A percentile compares a stretch with the other conserved stretches of the same genome.
These are phyloP conservation scores for Hirundo rustica DNA, from an alignment of 2,797 vertebrate genomes.

Conservation along the genomic window DNA sequence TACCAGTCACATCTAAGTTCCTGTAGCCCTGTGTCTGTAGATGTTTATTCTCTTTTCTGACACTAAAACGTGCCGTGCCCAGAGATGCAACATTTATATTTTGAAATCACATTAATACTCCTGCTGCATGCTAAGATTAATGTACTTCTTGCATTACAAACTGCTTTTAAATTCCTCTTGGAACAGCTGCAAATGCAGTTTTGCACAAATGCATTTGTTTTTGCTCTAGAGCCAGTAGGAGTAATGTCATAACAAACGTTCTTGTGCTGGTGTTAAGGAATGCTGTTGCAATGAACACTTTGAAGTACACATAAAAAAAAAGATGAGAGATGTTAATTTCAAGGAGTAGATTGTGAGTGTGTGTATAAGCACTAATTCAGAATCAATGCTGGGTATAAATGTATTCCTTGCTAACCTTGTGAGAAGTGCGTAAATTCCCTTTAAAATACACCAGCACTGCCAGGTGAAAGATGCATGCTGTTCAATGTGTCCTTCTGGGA, in stretches of 20 bases:
- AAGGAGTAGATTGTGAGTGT: not conserved
- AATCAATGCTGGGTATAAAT: not conserved
- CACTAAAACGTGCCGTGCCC: not conserved
- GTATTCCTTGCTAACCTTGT: not conserved
- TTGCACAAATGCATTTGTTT: not conserved
- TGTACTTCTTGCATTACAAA: not conserved
- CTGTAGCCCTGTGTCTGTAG: not conserved
- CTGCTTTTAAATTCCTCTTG: not conserved
- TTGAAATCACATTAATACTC: slow-evolving; percentile 33
- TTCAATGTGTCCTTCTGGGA: not conserved
- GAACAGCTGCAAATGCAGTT: slow-evolving; percentile 35
- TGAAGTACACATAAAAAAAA: not conserved
- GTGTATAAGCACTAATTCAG: not conserved
- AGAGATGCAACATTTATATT: not conserved
- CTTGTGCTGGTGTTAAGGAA: not conserved
- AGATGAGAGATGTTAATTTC: not conserved
- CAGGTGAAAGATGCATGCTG: not conserved
- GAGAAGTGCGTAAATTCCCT: not conserved
- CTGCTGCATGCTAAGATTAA: not conserved
- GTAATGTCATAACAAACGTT: not conserved
- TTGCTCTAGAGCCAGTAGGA: not conserved
- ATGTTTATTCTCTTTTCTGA: not conserved
- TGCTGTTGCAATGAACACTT: not conserved
- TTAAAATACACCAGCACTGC: not conserved
- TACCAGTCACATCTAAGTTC: not conserved